Evolutionary conservation across 2,888 invertebrate species (phyloP).

Genomic region (Drosophila infuscata): DNA sequence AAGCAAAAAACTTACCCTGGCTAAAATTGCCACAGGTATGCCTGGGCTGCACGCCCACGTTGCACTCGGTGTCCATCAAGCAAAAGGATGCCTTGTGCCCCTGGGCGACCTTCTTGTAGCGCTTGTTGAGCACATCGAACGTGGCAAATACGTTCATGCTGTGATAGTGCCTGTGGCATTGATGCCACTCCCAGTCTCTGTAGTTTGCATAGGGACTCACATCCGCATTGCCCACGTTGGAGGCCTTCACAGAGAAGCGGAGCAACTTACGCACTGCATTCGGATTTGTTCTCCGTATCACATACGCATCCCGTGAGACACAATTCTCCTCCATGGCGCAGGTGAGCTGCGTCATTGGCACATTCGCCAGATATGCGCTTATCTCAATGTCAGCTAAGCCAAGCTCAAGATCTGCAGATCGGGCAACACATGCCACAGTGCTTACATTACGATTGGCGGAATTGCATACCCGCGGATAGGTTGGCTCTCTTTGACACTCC

Average conservation of each 20-base stretch:
- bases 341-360: constrained; percentile 71
- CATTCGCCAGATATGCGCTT: constrained; percentile 63
- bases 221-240: constrained; percentile 79
- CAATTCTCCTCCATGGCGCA: constrained; percentile 83
- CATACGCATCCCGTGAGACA: constrained; percentile 76
- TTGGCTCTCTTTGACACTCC: constrained; percentile 71
- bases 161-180: constrained; percentile 79
- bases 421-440: constrained; percentile 71
- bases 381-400: constrained; percentile 71
- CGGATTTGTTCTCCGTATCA: constrained; percentile 69
- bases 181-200: constrained; percentile 82
- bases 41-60: constrained; percentile 55
- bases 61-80: constrained; percentile 75
- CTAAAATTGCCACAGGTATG: constrained; percentile 78
- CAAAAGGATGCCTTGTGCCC: constrained; percentile 83
- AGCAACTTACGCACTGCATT: constrained; percentile 67
- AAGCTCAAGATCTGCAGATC: constrained; percentile 71
- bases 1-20: constrained; percentile 64
- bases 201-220: constrained; percentile 81
- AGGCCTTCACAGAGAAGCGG: constrained; percentile 79
- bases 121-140: constrained; percentile 76
- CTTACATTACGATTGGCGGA: constrained; percentile 72
- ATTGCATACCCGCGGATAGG: constrained; percentile 64
- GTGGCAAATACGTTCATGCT: constrained; percentile 81
- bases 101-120: constrained; percentile 74